Evolutionary conservation across 2,888 invertebrate species (phyloP).

Genomic region (Clusia tigrina): DNA sequence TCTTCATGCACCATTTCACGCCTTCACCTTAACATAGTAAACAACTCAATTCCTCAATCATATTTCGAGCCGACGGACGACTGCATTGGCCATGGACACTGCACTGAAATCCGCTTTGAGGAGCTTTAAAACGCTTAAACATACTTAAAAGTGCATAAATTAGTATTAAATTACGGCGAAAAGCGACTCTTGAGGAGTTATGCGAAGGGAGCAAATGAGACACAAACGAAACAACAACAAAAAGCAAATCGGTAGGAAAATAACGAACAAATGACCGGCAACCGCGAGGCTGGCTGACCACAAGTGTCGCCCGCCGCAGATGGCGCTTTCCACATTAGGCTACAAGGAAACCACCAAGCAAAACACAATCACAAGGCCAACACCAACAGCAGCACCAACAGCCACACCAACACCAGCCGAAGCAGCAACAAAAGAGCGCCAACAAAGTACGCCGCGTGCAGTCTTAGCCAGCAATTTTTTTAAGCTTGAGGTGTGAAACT

Average conservation of each 20-base stretch:
- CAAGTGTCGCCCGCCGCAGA: conserved; percentile 27
- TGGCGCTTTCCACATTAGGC: conserved; percentile 29
- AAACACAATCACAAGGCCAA: conserved; percentile 6
- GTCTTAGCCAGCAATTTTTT: conserved; percentile 32
- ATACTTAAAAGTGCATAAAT: conserved; percentile 48
- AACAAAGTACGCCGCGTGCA: conserved; percentile 39
- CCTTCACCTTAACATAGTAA: background rate
- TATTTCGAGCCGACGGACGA: too few relatives aligned
- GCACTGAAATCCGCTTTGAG: conserved; percentile 14
- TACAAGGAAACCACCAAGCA: background rate
- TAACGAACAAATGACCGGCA: background rate
- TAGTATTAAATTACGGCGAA: conserved; percentile 50
- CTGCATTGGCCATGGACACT: too few relatives aligned
- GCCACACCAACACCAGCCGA: conserved; percentile 24
- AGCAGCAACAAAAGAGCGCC: conserved; percentile 33
- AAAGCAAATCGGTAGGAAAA: background rate
- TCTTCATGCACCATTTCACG: background rate
- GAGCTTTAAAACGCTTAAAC: conserved; percentile 17
- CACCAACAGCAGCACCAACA: conserved; percentile 25
- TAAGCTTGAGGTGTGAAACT: conserved; percentile 59
- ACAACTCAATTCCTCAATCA: conserved; percentile 15
- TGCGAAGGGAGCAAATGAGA: background rate
- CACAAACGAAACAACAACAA: conserved; percentile 3
- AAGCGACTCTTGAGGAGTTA: background rate
- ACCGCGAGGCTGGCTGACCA: background rate